phyloP scores from a whole-genome alignment of 2,113 vertebrate species.

The Dipodomys spectabilis region DNA sequence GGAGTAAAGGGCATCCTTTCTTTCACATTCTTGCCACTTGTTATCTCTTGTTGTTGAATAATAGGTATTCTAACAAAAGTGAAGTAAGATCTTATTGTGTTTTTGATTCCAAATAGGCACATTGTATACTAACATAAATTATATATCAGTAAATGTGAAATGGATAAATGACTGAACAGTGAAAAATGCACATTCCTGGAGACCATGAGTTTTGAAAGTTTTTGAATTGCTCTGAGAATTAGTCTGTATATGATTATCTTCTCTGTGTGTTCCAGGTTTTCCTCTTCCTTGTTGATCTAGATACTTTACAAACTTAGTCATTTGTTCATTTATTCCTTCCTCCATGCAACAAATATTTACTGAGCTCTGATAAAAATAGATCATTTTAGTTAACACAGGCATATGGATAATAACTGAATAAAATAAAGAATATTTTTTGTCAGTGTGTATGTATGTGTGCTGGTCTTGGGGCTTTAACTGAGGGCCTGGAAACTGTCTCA shows the following conservation, averaged over 20 bases:
- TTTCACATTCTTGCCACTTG: not conserved
- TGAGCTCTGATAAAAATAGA: not conserved
- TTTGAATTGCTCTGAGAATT: not conserved
- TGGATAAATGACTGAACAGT: not conserved
- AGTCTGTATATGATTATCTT: not conserved
- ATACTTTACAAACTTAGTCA: not conserved
- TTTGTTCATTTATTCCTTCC: not conserved
- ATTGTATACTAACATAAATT: not conserved
- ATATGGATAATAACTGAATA: not conserved
- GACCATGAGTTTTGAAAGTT: not conserved
- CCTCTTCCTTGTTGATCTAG: not conserved
- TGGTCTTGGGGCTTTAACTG: no score
- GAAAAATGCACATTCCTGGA: not conserved
- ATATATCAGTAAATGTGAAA: not conserved
- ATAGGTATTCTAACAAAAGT: not conserved
- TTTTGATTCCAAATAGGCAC: slow-evolving; percentile 24
- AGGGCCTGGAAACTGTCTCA: no score
- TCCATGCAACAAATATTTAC: not conserved
- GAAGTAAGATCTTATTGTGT: not conserved
- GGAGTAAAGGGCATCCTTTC: not conserved
- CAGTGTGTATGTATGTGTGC: no score
- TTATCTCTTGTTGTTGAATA: not conserved
- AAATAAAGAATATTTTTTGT: not conserved
- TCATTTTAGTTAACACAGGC: not conserved
- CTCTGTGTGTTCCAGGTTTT: not conserved